A percentile compares a stretch with the other conserved stretches of the same genome.
These are phyloP conservation scores for Todiramphus chloris DNA, from an alignment of 2,113 vertebrate species.

Conservation along the genomic window DNA sequence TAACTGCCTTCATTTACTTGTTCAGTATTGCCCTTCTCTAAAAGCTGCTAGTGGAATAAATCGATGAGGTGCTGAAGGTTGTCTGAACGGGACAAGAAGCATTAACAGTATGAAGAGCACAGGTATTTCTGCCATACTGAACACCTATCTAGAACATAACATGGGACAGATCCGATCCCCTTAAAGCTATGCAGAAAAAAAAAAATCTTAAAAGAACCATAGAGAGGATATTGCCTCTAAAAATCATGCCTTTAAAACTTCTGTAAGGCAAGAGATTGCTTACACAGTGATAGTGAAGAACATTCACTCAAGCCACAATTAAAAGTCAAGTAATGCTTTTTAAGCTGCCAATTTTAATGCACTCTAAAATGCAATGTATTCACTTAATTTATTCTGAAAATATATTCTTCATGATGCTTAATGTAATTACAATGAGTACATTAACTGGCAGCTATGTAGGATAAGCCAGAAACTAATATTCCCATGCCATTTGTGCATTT, in stretches of 20 bases:
- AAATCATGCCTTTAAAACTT: neutral
- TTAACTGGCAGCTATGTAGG: neutral
- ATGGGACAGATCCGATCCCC: neutral
- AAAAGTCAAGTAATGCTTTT: neutral
- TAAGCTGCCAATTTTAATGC: neutral
- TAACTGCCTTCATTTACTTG: neutral
- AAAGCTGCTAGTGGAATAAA: neutral
- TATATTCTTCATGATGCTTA: neutral
- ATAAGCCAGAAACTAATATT: neutral
- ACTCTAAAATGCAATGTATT: neutral
- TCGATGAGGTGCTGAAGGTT: neutral
- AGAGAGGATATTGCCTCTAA: neutral
- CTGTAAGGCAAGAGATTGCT: neutral
- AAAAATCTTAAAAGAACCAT: neutral
- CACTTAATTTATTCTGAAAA: neutral
- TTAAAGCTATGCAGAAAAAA: neutral
- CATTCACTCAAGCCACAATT: neutral
- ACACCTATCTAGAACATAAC: neutral
- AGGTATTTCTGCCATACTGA: neutral
- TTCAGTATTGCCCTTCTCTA: neutral
- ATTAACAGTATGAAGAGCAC: neutral
- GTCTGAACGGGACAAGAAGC: neutral
- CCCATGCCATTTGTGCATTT: constrained; percentile 8
- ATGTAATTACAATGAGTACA: neutral
- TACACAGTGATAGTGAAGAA: neutral